Base-by-base conservation (phyloP, 2,113 vertebrate species). In the Eurystomus gularis region DNA sequence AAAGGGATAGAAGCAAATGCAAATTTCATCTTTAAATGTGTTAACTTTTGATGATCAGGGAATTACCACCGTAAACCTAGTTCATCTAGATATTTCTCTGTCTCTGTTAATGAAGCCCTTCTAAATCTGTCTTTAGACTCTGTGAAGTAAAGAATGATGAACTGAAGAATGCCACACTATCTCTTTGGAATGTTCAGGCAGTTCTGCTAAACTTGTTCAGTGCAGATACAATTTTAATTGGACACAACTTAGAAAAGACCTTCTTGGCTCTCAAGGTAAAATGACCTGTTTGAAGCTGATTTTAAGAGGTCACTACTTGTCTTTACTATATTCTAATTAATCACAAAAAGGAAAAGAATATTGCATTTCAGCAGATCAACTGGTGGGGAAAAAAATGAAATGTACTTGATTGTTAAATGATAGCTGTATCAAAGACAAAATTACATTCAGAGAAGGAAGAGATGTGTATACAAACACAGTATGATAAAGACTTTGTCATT, bases 251-350 rank as follows among this genome's bases (percentile, higher is more conserved):
- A 93, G 98, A 98, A 90, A 97, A 95, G 29, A 93, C 95, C 78
- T 97, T 99, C 12, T 97, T 97, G 97, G 96, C 96, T 60, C 96
- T 99, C 42, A 99, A 99, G 98, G 98, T 99, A 98, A 98, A 94
- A 71, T 39, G 20, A 39, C 14, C 7, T 29, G 18, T 52, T 60
- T 40, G 11, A 79, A 70, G 40, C 15, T 46, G 8, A 15, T 76
- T 90, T 58, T 78, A 51, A 61, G 75, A 49, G 21, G 11, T 62
- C 44, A 11, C 37, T 72, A 8, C 18, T 42, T 51, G 37, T 25
- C 17, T 33, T 55, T 72, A 17, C 12, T 52, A 14, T 66, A n/a
- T 71, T 82, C 15, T 57, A 46, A 33, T 13, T 17, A 40, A 61
- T 72, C 60, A 68, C 6, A 51, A 72, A 40, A 72, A 40, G 15